Evolutionary conservation across 2,888 invertebrate species (phyloP), one percentile per base, ranked within the genome.

Genomic region (Meloe dianella): DNA sequence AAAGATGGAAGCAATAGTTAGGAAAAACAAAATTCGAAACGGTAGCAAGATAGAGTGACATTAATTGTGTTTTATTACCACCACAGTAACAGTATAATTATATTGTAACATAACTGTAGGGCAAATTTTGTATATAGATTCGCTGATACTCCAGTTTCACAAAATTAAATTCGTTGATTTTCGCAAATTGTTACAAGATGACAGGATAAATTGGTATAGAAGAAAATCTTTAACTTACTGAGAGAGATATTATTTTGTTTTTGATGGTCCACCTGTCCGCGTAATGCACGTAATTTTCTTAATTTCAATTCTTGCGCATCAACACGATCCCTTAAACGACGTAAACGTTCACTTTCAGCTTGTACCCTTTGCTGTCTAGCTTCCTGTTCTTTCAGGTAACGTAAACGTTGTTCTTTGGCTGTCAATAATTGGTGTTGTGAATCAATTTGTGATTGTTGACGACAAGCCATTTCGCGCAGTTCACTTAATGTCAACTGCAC

Each of bases 371-470:
- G 90, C 82, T 90, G 91, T 74, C 90, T 86, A 74, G 91, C 91
- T 85, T 97, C 96, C 84, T 96, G 95, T 84, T 96, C 95, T 86
- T 96, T 96, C 79, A 97, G 90, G 87, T 95, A 96, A 82, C 96
- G 91, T 84, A 96, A 88, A 80, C 96, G 89, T 86, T 96, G 95
- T 87, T 96, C 96, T 86, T 95, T 94, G 80, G 95, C 95, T 80
- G 94, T 93, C 82, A 96, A 89, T 86, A 95, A 89, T 87, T 91
- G 89, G 84, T 95, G 94, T 88, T 97, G 97, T 82, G 94, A 92
- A 88, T 97, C 96, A 84, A 97, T 96, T 89, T 97, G 96, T 86
- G 96, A 94, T 88, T 97, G 97, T 88, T 98, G 98, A 82, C 96
- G 90, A 85, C 95, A 90, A 84, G 97, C 97, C 96, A 97, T 97